Percentiles rank a stretch among this genome's conserved stretches.
Evolutionary conservation across 1,140 invertebrate genomes (phyloP).

Genomic region (Drosophila guanche): DNA sequence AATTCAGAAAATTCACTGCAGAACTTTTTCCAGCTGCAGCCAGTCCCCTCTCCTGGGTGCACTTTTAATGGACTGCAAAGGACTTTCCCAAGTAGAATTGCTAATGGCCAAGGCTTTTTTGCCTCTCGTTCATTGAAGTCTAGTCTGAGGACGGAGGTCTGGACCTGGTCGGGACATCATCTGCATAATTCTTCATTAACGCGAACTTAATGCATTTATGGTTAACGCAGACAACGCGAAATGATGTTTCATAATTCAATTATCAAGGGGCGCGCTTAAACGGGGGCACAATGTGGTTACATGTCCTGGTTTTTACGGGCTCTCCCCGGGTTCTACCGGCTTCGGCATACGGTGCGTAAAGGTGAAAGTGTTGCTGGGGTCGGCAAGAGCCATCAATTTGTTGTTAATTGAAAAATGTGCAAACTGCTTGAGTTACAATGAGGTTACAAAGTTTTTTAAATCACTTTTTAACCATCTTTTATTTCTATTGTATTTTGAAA

Average conservation of each 20-base stretch:
- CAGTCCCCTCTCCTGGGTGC: conserved; percentile 31
- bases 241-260: conserved; percentile 78
- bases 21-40: conserved; percentile 48
- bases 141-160: conserved; percentile 60
- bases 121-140: conserved; percentile 49
- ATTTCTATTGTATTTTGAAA: too few species aligned
- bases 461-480: background rate
- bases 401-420: conserved; percentile 38
- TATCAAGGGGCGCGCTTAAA: conserved; percentile 41
- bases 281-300: conserved; percentile 3
- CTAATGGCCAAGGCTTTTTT: conserved; percentile 63
- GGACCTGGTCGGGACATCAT: conserved; percentile 31
- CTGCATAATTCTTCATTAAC: conserved; percentile 77
- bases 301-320: conserved; percentile 19
- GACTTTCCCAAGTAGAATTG: conserved; percentile 43
- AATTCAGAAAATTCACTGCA: conserved; percentile 73
- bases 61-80: conserved; percentile 73
- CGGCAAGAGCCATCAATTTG: background rate
- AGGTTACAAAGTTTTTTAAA: background rate
- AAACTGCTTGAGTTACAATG: conserved; percentile 31
- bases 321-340: conserved; percentile 8
- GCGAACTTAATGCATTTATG: conserved; percentile 71
- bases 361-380: conserved; percentile 24
- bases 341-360: conserved; percentile 35
- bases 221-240: conserved; percentile 48